Percentiles rank a stretch among this genome's conserved stretches.
Evolutionary conservation across 2,797 vertebrate genomes (phyloP).

Genomic region (Heteromormyrus szaboi): DNA sequence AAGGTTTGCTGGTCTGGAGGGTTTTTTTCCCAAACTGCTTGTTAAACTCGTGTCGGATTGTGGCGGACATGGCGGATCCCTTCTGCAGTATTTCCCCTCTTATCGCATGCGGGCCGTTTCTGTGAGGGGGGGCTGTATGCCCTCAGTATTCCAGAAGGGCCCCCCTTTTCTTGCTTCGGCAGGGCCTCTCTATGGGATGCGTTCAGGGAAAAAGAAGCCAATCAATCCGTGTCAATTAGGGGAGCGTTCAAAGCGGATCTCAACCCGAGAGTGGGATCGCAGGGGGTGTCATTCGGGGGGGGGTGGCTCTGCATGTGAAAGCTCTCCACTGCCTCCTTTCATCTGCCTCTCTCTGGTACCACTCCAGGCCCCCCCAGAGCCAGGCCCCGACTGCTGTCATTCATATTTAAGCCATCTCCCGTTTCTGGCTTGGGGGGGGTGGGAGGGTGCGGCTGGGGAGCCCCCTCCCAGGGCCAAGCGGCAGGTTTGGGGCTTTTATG

Average conservation of each 20-base stretch:
- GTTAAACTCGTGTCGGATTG: not conserved
- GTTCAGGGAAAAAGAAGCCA: conserved; percentile 51
- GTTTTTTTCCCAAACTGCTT: not conserved
- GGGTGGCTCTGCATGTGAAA: not conserved
- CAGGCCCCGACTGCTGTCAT: conserved; percentile 33
- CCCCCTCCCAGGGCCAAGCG: not conserved
- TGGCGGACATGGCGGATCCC: not conserved
- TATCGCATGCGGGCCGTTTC: not conserved
- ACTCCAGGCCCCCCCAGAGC: conserved; percentile 41
- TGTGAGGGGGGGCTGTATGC: not conserved
- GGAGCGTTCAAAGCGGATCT: conserved; percentile 55
- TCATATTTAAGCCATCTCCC: conserved; percentile 38
- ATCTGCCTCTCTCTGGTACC: conserved; percentile 44
- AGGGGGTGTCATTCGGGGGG: conserved; percentile 7
- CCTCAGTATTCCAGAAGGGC: not conserved
- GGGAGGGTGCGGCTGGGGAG: not conserved
- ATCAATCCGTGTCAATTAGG: conserved; percentile 75
- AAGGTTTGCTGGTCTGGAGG: not conserved
- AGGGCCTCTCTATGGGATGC: conserved; percentile 27
- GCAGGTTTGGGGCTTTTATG: conserved; percentile 5
- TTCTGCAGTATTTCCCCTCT: not conserved
- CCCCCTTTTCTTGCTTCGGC: conserved; percentile 6
- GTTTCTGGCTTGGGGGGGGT: conserved; percentile 13
- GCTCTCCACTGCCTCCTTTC: conserved; percentile 40
- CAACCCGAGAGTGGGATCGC: conserved; percentile 54